phyloP scores from a whole-genome alignment of 2,113 vertebrate genomes.

The Alethe castanea region DNA sequence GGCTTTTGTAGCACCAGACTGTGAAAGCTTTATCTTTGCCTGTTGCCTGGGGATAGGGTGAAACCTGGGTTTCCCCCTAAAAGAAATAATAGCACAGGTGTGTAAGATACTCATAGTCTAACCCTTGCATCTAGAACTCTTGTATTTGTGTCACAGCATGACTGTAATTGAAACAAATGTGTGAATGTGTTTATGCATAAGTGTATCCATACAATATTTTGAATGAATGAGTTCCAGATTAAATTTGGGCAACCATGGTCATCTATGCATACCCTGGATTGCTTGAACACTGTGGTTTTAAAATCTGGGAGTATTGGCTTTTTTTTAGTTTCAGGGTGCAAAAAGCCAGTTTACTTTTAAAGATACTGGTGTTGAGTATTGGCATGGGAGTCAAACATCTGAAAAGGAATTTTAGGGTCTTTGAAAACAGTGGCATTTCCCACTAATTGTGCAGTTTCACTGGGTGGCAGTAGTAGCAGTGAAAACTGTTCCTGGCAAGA shows the following conservation, averaged over 20 bases:
- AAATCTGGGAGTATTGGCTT: neutral
- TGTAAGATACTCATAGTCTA: neutral
- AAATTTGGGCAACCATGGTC: neutral
- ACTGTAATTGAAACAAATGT: neutral
- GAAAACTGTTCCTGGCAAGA: neutral
- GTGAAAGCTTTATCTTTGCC: neutral
- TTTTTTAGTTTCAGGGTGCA: neutral
- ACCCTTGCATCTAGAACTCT: neutral
- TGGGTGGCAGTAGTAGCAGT: slow-evolving; percentile 45
- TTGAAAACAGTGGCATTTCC: neutral
- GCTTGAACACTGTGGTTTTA: neutral
- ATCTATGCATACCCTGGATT: neutral
- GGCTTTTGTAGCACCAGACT: neutral
- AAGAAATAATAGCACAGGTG: neutral
- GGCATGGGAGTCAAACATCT: neutral
- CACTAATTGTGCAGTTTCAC: neutral
- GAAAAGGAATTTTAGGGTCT: neutral
- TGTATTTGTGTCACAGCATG: neutral
- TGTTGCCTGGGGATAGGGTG: neutral
- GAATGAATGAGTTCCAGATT: neutral
- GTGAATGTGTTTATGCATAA: neutral
- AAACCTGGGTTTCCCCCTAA: neutral
- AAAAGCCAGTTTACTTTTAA: neutral
- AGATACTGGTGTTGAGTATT: neutral
- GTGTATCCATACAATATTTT: neutral